Conservation (phyloP, 37 sponge, comb jelly and placozoan genomes). For the Ephydatia muelleri region DNA sequence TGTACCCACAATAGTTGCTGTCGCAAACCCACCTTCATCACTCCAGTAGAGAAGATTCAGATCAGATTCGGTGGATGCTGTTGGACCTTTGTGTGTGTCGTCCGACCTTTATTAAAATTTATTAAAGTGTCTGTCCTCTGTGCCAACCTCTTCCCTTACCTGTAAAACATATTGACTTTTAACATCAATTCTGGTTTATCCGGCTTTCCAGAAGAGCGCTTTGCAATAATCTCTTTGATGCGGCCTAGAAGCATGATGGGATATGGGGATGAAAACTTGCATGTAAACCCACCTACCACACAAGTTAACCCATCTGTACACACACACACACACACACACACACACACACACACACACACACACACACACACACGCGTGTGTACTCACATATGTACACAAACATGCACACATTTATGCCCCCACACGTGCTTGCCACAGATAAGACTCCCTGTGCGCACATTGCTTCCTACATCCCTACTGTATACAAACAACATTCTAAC, state of each 20-base stretch:
- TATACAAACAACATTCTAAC: constrained; percentile 21
- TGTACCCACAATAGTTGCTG: neutral
- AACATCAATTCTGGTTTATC: constrained; percentile 14
- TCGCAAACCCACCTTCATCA: constrained; percentile 31
- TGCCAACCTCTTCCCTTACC: constrained; percentile 19
- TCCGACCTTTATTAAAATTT: constrained; percentile 60
- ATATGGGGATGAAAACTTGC: neutral
- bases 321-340: neutral
- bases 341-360: neutral
- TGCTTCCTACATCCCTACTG: too few species aligned
- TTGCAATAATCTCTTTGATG: constrained; percentile 36
- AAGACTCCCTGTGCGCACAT: too few species aligned
- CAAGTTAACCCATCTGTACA: neutral
- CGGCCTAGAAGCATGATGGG: constrained; percentile 25
- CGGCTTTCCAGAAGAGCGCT: constrained; percentile 16
- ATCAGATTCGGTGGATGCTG: constrained; percentile 52
- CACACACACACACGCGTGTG: too few species aligned
- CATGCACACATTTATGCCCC: neutral
- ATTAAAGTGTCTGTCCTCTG: neutral
- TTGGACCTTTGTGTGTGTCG: constrained; percentile 59
- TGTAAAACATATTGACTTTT: constrained; percentile 60
- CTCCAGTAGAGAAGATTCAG: constrained; percentile 84
- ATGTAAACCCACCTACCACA: too few species aligned
- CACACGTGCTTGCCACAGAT: too few species aligned
- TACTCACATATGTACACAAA: neutral